These are phyloP conservation scores for Nestor notabilis DNA, from an alignment of 2,113 vertebrate species.

Conservation along the genomic window DNA sequence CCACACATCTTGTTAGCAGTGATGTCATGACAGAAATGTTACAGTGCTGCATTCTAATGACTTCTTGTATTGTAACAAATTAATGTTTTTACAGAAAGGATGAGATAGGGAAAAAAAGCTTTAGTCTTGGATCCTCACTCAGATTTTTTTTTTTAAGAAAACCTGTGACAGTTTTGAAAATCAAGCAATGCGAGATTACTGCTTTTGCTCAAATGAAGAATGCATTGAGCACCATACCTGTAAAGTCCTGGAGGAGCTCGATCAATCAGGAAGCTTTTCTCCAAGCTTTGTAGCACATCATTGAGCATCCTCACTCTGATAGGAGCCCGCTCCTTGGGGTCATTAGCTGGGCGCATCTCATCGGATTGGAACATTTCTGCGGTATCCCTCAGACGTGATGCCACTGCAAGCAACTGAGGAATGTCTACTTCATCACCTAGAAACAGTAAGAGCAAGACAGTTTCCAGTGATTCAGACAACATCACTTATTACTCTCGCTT, in stretches of 20 bases:
- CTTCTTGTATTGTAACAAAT: neutral
- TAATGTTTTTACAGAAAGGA: neutral
- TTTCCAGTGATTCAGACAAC: neutral
- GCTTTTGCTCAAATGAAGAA: neutral
- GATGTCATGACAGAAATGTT: conserved; percentile 9
- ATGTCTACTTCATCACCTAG: conserved; percentile 70
- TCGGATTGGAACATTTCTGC: conserved; percentile 90
- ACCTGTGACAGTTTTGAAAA: neutral
- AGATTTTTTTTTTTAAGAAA: neutral
- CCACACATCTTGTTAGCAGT: neutral
- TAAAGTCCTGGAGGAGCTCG: conserved; percentile 85
- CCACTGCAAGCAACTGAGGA: conserved; percentile 73
- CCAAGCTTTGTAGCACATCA: conserved; percentile 87
- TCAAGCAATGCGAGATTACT: fast-evolving
- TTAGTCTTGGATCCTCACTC: neutral
- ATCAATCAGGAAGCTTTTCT: conserved; percentile 86
- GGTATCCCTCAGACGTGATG: conserved; percentile 80
- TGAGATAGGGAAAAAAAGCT: neutral
- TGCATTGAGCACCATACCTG: conserved; percentile 72
- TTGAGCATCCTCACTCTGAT: conserved; percentile 92
- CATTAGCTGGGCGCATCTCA: conserved; percentile 93
- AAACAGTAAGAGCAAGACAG: neutral
- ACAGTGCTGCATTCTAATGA: conserved; percentile 1
- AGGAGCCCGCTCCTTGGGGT: conserved; percentile 86
- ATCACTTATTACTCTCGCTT: neutral